phyloP scores from a whole-genome alignment of 2,888 invertebrate species.

The Hermaeophaga mercurialis region DNA sequence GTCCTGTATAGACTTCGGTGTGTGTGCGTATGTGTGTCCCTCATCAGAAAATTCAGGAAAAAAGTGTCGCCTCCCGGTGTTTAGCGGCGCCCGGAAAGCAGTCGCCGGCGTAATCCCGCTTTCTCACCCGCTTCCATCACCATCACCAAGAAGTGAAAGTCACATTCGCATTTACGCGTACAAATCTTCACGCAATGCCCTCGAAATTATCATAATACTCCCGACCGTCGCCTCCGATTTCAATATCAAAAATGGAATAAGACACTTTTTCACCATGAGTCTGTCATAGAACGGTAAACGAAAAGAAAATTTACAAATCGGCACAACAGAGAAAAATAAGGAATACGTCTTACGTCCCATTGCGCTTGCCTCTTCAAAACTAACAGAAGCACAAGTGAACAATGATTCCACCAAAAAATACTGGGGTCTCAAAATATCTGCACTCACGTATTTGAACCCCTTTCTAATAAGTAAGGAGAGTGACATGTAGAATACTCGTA shows the following conservation, averaged over 20 bases:
- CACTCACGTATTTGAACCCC: too few species aligned
- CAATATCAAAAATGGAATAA: conserved; percentile 48
- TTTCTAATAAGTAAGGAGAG: too few species aligned
- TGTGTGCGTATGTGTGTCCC: neutral
- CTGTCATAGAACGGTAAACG: conserved; percentile 1
- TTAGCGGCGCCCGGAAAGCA: conserved; percentile 56
- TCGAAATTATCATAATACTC: conserved; percentile 56
- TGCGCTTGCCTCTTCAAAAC: too few species aligned
- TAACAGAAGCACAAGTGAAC: too few species aligned
- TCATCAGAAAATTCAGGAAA: conserved; percentile 11
- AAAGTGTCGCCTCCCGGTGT: conserved; percentile 27
- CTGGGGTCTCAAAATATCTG: too few species aligned
- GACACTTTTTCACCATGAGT: conserved; percentile 41
- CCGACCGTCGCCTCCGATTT: conserved; percentile 35
- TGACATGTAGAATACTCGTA: too few species aligned
- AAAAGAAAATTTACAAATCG: too few species aligned
- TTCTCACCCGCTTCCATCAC: conserved; percentile 13
- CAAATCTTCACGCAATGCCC: conserved; percentile 54
- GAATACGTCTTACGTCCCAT: too few species aligned
- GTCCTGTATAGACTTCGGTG: neutral
- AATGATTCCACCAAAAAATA: too few species aligned
- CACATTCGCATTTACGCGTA: conserved; percentile 56
- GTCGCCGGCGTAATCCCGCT: conserved; percentile 56
- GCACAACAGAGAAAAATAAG: too few species aligned
- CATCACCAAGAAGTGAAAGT: conserved; percentile 50